Evolutionary conservation across 1,140 invertebrate species (phyloP), one percentile per base, ranked within the genome.

Genomic region (Drosophila erecta): DNA sequence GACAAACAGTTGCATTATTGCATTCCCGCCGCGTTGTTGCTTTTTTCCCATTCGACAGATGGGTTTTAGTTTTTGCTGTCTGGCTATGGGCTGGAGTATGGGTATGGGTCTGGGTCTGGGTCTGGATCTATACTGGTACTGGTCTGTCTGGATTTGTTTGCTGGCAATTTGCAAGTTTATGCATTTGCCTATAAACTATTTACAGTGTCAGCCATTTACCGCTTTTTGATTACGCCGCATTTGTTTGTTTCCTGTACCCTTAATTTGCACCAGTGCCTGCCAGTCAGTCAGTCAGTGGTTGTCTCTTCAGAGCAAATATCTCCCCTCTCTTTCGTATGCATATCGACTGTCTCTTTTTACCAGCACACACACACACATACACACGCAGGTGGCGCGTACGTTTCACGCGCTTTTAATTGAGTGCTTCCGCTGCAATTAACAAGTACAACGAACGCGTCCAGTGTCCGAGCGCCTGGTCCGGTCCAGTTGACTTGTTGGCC

Each of bases 381-480:
- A 51, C 33, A 47, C 49, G 65, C 81, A 87, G 83, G 84, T 86
- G 84, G 79, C 84, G 80, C 67, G 76, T 66, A 83, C 83, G 84
- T 89, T 89, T 89, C 85, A 89, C 84, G 84, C 84, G 85, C 84
- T 80, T 89, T 89, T 89, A 89, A 89, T 89, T 89, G 84, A 89
- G 84, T 89, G 84, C 84, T 89, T 89, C 84, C 84, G 84, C 84
- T 84, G 84, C 84, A 89, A 89, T 89, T 89, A 89, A 89, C 84
- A 89, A 89, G 76, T 89, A 83, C 83, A 86, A 81, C 81, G 81
- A 86, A 75, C 81, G 81, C 67, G 64, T 80, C 59, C 81, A 79
- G 55, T 61, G 71, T 43, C 46, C 49, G 49, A 79, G 65, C 81
- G 64, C 55, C 53, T 43, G 79, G 61, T 49, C 49, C 20, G 56